Percentiles rank a stretch among this genome's conserved stretches.
Evolutionary conservation across 2,888 invertebrate genomes (phyloP).

Genomic region (Caprella mutica): DNA sequence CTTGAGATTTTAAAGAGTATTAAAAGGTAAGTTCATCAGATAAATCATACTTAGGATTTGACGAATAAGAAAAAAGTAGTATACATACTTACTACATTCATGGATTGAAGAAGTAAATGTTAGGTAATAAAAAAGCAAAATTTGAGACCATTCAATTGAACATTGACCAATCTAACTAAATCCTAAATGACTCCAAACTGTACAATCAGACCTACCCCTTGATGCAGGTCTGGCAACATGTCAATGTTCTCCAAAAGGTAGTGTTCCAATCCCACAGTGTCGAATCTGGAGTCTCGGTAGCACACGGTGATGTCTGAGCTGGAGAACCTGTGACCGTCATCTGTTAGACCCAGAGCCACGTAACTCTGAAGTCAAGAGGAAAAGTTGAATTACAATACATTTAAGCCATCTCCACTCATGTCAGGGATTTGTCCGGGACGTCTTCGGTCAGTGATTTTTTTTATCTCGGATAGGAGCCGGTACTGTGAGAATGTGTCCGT

Average conservation of each 20-base stretch:
- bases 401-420: too few species aligned
- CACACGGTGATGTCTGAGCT: slow-evolving; percentile 19
- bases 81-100: neutral
- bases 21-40: too few species aligned
- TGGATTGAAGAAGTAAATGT: neutral
- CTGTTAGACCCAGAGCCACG: slow-evolving; percentile 17
- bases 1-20: too few species aligned
- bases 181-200: neutral
- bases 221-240: slow-evolving; percentile 17
- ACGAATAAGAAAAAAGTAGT: too few species aligned
- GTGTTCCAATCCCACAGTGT: slow-evolving; percentile 9
- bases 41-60: too few species aligned
- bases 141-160: neutral
- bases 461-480: too few species aligned
- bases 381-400: too few species aligned
- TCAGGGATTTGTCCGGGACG: too few species aligned
- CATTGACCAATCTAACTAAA: neutral
- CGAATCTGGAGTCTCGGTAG: neutral
- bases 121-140: too few species aligned
- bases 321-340: slow-evolving; percentile 6
- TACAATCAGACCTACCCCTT: slow-evolving; percentile 13
- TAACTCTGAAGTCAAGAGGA: slow-evolving; percentile 10
- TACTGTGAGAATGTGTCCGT: too few species aligned
- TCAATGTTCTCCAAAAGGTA: slow-evolving; percentile 17
- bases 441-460: too few species aligned